Evolutionary conservation across 23 tunicate genomes (phyloP).

Genomic region (Trididemnum nubilum): DNA sequence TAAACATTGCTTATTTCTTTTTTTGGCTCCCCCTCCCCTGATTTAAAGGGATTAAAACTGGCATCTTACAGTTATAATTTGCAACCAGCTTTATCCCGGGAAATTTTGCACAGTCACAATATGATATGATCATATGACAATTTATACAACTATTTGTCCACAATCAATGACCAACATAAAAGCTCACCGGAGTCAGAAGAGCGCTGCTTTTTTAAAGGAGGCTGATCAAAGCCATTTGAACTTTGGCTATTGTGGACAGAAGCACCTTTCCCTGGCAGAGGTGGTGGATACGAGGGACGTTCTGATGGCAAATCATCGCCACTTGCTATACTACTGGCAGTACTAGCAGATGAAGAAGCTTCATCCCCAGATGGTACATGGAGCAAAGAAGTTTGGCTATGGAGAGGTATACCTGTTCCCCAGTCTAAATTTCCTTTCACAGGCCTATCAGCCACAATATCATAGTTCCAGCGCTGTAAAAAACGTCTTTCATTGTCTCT

Average conservation of each 20-base stretch:
- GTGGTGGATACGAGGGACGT: neutral
- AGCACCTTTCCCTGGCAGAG: neutral
- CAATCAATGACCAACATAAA: too few species aligned
- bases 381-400: constrained; percentile 11
- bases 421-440: constrained; percentile 63
- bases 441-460: constrained; percentile 40
- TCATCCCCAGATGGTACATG: constrained; percentile 23
- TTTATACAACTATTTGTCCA: too few species aligned
- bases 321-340: neutral
- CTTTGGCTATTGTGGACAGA: neutral
- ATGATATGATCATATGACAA: too few species aligned
- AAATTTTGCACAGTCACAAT: too few species aligned
- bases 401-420: constrained; percentile 24
- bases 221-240: neutral
- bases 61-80: too few species aligned
- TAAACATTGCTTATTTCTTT: too few species aligned
- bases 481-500: constrained; percentile 34
- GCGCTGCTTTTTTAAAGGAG: neutral
- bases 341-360: neutral
- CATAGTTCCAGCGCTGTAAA: constrained; percentile 62
- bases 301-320: neutral
- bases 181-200: neutral
- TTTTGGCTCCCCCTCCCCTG: too few species aligned
- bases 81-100: too few species aligned
- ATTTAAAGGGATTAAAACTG: too few species aligned